Evolutionary conservation across 2,888 invertebrate genomes (phyloP).

Genomic region (Mythimna vitellina): DNA sequence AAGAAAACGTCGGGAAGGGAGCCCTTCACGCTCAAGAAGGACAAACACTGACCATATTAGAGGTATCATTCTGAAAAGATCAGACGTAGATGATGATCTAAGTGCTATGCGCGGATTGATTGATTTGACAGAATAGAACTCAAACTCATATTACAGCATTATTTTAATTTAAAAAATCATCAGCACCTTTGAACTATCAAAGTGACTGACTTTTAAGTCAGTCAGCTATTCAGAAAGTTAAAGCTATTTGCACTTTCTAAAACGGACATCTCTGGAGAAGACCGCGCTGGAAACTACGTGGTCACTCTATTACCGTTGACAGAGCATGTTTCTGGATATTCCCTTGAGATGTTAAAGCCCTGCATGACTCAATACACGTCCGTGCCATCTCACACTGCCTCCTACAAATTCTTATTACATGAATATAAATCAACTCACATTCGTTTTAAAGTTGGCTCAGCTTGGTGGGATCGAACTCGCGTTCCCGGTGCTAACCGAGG

Average conservation of each 20-base stretch:
- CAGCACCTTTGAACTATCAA: not conserved
- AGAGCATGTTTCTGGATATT: not conserved
- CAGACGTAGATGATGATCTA: no score
- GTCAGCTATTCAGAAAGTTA: not conserved
- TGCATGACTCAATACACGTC: not conserved
- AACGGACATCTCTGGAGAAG: not conserved
- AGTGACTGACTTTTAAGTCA: no score
- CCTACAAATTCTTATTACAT: slow-evolving; percentile 14
- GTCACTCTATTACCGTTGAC: not conserved
- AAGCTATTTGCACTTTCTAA: not conserved
- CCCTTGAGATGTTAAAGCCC: not conserved
- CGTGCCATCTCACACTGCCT: not conserved
- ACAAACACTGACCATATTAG: not conserved
- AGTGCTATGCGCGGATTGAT: no score
- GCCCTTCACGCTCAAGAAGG: not conserved
- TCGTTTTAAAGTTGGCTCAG: slow-evolving; percentile 23
- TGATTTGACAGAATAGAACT: not conserved
- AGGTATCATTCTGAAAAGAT: not conserved
- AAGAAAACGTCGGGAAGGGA: not conserved
- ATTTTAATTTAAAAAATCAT: no score
- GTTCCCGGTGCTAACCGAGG: not conserved
- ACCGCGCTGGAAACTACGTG: not conserved
- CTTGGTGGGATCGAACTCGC: not conserved
- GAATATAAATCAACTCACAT: slow-evolving; percentile 22
- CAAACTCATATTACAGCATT: not conserved